These are phyloP conservation scores for Diorhabda sublineata DNA, from an alignment of 1,140 invertebrate genomes.

Conservation along the genomic window DNA sequence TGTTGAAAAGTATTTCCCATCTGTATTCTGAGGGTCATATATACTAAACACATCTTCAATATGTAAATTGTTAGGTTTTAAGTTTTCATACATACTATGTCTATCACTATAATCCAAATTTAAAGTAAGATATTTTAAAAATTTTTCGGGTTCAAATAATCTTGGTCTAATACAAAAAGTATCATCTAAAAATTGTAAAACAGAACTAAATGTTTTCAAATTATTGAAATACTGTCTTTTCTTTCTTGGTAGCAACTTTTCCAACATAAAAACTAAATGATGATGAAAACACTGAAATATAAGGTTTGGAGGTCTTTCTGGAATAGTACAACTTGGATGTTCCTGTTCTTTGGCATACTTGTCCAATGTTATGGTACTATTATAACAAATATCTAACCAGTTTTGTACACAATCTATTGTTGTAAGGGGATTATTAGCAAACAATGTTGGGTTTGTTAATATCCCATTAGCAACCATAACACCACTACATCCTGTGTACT, in stretches of 20 bases:
- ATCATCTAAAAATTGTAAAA: conserved; percentile 66
- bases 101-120: conserved; percentile 29
- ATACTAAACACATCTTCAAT: conserved; percentile 13
- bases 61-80: conserved; percentile 22
- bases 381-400: conserved; percentile 74
- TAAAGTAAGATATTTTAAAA: conserved; percentile 30
- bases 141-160: conserved; percentile 44
- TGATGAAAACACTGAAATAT: conserved; percentile 85
- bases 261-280: conserved; percentile 91
- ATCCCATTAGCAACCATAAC: conserved; percentile 88
- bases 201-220: conserved; percentile 62
- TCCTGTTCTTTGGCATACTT: conserved; percentile 14
- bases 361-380: conserved; percentile 33
- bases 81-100: conserved; percentile 27
- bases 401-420: conserved; percentile 75
- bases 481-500: conserved; percentile 69
- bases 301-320: conserved; percentile 50
- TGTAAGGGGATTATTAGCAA: conserved; percentile 64
- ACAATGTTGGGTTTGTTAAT: conserved; percentile 87
- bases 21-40: conserved; percentile 24
- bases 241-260: conserved; percentile 67
- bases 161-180: conserved; percentile 51
- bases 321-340: conserved; percentile 27
- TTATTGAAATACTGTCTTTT: conserved; percentile 75
- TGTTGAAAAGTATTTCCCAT: conserved; percentile 38